Evolutionary conservation across 30 jellyfish, hydroid and myxozoan species (phyloP).

Genomic region (Cassiopea andromeda): DNA sequence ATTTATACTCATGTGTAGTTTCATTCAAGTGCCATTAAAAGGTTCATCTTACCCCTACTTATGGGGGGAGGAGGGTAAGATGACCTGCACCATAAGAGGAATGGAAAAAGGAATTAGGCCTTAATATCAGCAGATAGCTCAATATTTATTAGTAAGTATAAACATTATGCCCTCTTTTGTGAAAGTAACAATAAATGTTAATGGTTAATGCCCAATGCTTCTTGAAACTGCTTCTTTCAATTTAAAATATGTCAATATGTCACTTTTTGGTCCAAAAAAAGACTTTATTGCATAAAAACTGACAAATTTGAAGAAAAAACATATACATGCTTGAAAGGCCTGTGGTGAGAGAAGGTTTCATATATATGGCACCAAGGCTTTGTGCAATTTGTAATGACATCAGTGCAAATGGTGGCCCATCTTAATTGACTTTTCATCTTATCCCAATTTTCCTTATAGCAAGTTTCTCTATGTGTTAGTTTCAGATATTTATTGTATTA

Average conservation of each 20-base stretch:
- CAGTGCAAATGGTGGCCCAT: not conserved
- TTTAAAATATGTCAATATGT: not conserved
- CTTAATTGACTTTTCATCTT: not conserved
- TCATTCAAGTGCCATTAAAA: not conserved
- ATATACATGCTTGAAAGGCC: not conserved
- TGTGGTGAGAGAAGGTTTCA: not conserved
- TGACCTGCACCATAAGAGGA: not conserved
- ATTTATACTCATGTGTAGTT: not conserved
- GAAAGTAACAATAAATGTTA: no score
- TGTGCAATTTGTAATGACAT: not conserved
- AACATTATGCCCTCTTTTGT: not conserved
- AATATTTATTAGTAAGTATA: not conserved
- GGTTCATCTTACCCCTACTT: not conserved
- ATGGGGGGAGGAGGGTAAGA: not conserved
- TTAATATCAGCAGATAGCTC: not conserved
- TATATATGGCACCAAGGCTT: not conserved
- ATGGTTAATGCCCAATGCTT: not conserved
- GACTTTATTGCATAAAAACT: not conserved
- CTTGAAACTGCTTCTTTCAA: not conserved
- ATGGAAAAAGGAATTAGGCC: not conserved
- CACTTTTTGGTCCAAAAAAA: not conserved
- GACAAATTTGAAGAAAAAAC: not conserved
- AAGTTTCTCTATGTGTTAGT: no score
- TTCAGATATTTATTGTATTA: no score
- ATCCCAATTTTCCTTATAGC: not conserved